Evolutionary conservation across 2,797 vertebrate genomes (phyloP).

Genomic region (Typhlichthys subterraneus): DNA sequence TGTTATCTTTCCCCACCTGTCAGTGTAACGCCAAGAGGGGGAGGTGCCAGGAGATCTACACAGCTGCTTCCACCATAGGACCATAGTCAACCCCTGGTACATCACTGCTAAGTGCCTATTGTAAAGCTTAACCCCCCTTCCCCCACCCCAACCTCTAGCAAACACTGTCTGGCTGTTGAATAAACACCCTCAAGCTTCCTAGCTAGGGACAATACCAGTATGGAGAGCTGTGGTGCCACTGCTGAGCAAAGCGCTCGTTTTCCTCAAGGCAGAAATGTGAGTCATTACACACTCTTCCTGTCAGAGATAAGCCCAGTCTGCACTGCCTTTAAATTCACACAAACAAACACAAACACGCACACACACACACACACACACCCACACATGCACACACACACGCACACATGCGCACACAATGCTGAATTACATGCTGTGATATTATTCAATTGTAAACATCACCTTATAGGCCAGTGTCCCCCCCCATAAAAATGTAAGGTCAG

Average conservation of each 20-base stretch:
- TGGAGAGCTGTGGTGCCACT: no score
- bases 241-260: no score
- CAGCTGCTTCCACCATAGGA: constrained; percentile 46
- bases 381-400: neutral
- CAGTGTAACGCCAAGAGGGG: constrained; percentile 30
- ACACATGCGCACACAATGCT: neutral
- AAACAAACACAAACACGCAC: neutral
- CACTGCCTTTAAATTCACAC: neutral
- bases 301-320: neutral
- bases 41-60: constrained; percentile 19
- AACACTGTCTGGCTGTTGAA: neutral
- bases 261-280: neutral
- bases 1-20: constrained; percentile 69
- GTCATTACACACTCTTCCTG: neutral
- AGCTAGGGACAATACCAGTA: no score
- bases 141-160: neutral
- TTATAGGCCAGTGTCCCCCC: neutral
- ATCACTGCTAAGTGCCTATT: neutral
- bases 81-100: neutral
- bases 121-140: neutral
- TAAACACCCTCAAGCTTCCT: neutral
- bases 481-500: neutral
- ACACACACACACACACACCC: neutral
- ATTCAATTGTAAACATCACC: neutral
- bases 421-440: neutral